Conservation (phyloP, 2,888 invertebrate species). For the Acleris laterana region DNA sequence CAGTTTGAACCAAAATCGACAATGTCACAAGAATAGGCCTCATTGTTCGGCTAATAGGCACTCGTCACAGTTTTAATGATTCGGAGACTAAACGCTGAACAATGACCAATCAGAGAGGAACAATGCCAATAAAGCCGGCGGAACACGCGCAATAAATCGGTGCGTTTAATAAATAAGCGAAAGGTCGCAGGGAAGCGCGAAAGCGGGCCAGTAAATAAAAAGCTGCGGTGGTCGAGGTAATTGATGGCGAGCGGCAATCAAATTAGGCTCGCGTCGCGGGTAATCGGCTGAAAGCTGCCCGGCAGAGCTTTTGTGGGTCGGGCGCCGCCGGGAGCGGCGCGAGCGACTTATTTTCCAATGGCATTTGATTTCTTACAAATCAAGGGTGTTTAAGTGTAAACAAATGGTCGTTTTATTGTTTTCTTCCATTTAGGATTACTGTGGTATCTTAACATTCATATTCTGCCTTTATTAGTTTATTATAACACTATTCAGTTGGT, state of each 20-base stretch:
- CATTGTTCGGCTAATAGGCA: conserved; percentile 32
- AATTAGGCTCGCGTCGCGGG: conserved; percentile 79
- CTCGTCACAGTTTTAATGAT: conserved; percentile 51
- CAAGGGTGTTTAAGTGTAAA: too few species aligned
- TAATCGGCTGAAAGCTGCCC: conserved; percentile 81
- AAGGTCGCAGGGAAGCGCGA: conserved; percentile 56
- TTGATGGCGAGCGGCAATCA: conserved; percentile 80
- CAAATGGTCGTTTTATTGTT: too few species aligned
- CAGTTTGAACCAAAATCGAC: conserved; percentile 4
- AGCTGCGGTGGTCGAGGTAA: conserved; percentile 72
- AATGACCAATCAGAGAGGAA: conserved; percentile 58
- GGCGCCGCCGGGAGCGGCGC: conserved; percentile 43
- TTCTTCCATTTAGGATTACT: too few species aligned
- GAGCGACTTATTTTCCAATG: conserved; percentile 24
- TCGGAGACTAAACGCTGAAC: conserved; percentile 46
- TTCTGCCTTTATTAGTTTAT: too few species aligned
- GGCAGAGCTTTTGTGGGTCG: conserved; percentile 72
- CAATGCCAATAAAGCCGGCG: conserved; percentile 59
- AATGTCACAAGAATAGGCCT: conserved; percentile 7
- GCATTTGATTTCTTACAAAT: conserved; percentile 5
- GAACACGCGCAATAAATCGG: conserved; percentile 59
- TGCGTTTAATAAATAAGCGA: conserved; percentile 61
- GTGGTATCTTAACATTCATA: too few species aligned
- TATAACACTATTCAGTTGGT: too few species aligned
- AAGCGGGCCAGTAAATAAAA: conserved; percentile 70